Conservation (phyloP, 2,888 invertebrate genomes). For the Drosophila percnosoma region DNA sequence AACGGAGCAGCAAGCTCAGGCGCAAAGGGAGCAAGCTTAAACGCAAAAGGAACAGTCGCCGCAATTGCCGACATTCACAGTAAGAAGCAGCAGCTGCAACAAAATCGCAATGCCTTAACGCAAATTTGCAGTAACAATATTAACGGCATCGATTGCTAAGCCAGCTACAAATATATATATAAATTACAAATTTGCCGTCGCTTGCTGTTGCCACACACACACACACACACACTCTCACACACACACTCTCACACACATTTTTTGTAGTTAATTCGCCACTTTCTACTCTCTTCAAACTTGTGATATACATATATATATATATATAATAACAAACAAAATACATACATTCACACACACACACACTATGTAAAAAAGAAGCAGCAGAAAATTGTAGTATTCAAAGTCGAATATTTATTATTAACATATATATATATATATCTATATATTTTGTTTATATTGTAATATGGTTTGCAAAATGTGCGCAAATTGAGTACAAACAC, state of each 20-base stretch:
- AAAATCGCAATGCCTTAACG: slow-evolving; percentile 40
- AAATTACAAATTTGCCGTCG: slow-evolving; percentile 17
- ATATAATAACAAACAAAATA: slow-evolving; percentile 13
- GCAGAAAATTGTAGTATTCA: slow-evolving; percentile 13
- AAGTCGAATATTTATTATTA: slow-evolving; percentile 5
- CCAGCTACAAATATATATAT: not conserved
- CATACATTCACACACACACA: not conserved
- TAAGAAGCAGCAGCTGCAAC: slow-evolving; percentile 48
- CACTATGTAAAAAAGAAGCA: slow-evolving; percentile 9
- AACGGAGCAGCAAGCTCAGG: not conserved
- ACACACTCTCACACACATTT: slow-evolving; percentile 27
- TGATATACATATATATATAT: slow-evolving; percentile 66
- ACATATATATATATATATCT: slow-evolving; percentile 4
- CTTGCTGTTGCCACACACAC: slow-evolving; percentile 43
- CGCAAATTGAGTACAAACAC: slow-evolving; percentile 16
- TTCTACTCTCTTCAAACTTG: slow-evolving; percentile 76
- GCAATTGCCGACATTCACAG: not conserved
- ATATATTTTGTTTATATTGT: slow-evolving; percentile 21
- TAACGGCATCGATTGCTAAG: slow-evolving; percentile 67
- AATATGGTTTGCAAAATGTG: slow-evolving; percentile 8
- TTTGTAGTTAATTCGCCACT: slow-evolving; percentile 67
- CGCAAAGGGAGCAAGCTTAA: not conserved
- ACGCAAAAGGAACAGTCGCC: not conserved
- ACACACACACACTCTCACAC: not conserved
- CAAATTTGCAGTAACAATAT: slow-evolving; percentile 35